Percentiles rank a stretch among this genome's conserved stretches.
Evolutionary conservation across 2,888 invertebrate genomes (phyloP).

Genomic region (Trissolcus brochymenae): DNA sequence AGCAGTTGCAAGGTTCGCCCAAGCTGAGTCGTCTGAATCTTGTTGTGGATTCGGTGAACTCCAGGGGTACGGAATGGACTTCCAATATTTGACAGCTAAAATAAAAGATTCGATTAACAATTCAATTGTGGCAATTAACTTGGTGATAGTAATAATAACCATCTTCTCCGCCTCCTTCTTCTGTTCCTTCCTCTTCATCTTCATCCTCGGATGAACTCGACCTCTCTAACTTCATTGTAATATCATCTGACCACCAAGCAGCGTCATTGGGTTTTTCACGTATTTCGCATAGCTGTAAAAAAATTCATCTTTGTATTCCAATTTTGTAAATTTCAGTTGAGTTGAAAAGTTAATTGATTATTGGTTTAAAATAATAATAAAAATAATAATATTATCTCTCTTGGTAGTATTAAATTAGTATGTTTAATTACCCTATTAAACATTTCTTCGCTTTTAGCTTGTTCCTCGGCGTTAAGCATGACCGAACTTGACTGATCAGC

Average conservation of each 20-base stretch:
- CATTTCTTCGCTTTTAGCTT: constrained; percentile 78
- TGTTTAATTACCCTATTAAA: constrained; percentile 79
- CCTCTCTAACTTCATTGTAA: constrained; percentile 11
- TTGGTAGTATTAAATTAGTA: no score
- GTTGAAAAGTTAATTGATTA: no score
- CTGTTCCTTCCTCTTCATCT: constrained; percentile 72
- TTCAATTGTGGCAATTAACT: no score
- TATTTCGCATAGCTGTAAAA: constrained; percentile 33
- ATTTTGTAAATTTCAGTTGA: no score
- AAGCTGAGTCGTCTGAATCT: constrained; percentile 63
- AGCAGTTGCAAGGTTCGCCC: constrained; percentile 72
- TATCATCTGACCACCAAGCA: constrained; percentile 12
- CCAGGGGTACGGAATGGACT: constrained; percentile 69
- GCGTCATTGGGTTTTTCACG: constrained; percentile 16
- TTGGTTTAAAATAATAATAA: no score
- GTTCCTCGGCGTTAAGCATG: constrained; percentile 77
- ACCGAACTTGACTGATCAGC: constrained; percentile 74
- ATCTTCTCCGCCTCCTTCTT: constrained; percentile 8
- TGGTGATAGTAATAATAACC: neutral
- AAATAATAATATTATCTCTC: no score
- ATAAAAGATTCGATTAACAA: no score
- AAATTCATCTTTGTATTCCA: constrained; percentile 1
- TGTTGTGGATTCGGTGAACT: constrained; percentile 60
- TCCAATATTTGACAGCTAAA: constrained; percentile 66
- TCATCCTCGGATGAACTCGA: constrained; percentile 77